phyloP scores from a whole-genome alignment of 2,888 invertebrate genomes.

The Neria commutata region DNA sequence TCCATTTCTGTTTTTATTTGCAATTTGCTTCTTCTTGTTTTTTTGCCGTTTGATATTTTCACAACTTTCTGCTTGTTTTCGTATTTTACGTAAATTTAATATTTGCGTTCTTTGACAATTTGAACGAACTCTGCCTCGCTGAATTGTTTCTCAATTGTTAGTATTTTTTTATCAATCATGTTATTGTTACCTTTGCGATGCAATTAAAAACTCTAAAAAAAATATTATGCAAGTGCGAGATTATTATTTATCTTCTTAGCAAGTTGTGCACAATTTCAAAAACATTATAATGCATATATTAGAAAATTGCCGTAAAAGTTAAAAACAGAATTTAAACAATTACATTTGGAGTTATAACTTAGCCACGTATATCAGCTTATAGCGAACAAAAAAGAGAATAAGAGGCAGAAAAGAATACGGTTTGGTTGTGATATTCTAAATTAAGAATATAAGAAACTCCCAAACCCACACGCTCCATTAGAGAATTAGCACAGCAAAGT shows the following conservation, averaged over 20 bases:
- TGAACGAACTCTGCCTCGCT: not conserved
- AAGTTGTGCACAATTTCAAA: no score
- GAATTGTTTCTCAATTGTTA: not conserved
- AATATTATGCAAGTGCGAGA: no score
- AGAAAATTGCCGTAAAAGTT: not conserved
- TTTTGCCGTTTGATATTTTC: not conserved
- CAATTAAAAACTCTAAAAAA: no score
- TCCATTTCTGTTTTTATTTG: no score
- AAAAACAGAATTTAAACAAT: not conserved
- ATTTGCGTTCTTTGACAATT: not conserved
- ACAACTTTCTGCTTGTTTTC: not conserved
- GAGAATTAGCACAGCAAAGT: not conserved
- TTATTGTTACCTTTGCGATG: no score
- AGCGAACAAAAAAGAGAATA: no score
- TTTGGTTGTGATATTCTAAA: conserved; percentile 29
- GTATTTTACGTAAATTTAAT: not conserved
- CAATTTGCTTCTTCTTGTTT: no score
- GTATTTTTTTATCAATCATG: no score
- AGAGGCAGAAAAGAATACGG: no score
- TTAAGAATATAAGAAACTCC: conserved; percentile 9
- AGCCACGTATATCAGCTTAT: not conserved
- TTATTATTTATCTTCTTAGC: no score
- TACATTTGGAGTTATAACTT: not conserved
- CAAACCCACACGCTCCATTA: conserved; percentile 17
- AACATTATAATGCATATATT: no score